A percentile compares a stretch with the other conserved stretches of the same genome.
These are phyloP conservation scores for Ictalurus punctatus DNA, from an alignment of 2,113 vertebrate genomes.

Conservation along the genomic window DNA sequence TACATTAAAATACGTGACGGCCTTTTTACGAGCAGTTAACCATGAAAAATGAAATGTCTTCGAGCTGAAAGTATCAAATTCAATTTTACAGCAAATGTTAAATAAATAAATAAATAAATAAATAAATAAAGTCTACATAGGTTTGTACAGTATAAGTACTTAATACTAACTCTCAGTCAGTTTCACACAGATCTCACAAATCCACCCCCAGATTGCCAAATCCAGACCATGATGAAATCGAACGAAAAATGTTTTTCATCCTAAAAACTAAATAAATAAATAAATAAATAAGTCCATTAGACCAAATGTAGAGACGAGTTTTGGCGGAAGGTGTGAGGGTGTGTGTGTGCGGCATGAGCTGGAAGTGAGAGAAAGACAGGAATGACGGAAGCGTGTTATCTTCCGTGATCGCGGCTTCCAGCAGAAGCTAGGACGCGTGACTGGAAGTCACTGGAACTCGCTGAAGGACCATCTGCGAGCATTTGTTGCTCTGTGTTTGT, in stretches of 20 bases:
- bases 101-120: neutral
- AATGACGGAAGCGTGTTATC: slow-evolving; percentile 21
- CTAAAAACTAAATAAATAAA: neutral
- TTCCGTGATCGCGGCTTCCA: slow-evolving; percentile 31
- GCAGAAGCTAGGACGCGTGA: slow-evolving; percentile 48
- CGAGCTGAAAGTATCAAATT: too few relatives aligned
- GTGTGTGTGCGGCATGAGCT: neutral
- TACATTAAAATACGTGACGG: neutral
- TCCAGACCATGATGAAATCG: slow-evolving; percentile 29
- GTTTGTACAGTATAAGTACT: neutral
- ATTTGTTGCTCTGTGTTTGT: slow-evolving; percentile 40
- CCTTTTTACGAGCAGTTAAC: neutral
- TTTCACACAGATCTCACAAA: neutral
- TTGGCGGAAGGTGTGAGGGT: neutral
- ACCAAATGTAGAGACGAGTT: neutral
- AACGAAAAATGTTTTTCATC: slow-evolving; percentile 22
- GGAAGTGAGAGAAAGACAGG: neutral
- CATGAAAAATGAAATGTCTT: neutral
- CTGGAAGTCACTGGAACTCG: slow-evolving; percentile 39
- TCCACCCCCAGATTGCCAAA: slow-evolving; percentile 2
- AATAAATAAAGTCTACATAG: too few relatives aligned
- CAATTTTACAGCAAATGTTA: too few relatives aligned
- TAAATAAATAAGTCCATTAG: neutral
- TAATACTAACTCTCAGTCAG: slow-evolving; percentile 4
- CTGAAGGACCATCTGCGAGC: slow-evolving; percentile 51